These are phyloP conservation scores for Microcebus griseorufus DNA, from an alignment of 2,113 vertebrate genomes.

Conservation along the genomic window DNA sequence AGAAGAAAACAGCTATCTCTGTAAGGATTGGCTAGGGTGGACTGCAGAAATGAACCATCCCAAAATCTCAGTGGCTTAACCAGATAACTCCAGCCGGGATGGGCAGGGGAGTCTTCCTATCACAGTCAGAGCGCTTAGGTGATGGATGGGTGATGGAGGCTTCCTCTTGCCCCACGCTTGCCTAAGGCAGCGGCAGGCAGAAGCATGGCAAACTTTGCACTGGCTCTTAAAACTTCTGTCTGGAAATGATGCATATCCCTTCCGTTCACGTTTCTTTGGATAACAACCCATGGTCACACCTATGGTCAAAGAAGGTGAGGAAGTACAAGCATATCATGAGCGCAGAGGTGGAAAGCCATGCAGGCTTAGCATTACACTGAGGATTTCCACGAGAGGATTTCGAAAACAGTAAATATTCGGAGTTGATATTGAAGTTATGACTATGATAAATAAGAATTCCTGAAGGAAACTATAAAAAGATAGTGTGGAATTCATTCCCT, in stretches of 20 bases:
- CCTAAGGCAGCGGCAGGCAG: too few relatives aligned
- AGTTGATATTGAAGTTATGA: background rate
- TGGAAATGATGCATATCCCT: background rate
- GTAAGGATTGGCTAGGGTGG: background rate
- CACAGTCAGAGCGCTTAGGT: fast-evolving
- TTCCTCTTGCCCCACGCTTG: fast-evolving
- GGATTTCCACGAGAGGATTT: background rate
- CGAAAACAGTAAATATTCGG: background rate
- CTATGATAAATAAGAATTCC: background rate
- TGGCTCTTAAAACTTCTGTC: background rate
- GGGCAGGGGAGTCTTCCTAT: fast-evolving
- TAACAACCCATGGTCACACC: background rate
- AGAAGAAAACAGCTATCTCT: background rate
- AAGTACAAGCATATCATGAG: background rate
- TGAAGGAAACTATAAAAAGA: background rate
- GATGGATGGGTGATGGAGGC: background rate
- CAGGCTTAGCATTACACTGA: background rate
- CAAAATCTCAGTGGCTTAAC: background rate
- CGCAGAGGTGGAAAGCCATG: background rate
- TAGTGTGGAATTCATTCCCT: background rate
- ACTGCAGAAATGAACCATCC: background rate
- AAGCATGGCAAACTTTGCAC: background rate
- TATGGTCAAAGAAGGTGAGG: background rate
- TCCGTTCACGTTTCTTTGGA: background rate
- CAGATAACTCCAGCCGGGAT: background rate